Conservation (phyloP, 35 echinoderm and acorn worm species). For the Strongylocentrotus purpuratus region DNA sequence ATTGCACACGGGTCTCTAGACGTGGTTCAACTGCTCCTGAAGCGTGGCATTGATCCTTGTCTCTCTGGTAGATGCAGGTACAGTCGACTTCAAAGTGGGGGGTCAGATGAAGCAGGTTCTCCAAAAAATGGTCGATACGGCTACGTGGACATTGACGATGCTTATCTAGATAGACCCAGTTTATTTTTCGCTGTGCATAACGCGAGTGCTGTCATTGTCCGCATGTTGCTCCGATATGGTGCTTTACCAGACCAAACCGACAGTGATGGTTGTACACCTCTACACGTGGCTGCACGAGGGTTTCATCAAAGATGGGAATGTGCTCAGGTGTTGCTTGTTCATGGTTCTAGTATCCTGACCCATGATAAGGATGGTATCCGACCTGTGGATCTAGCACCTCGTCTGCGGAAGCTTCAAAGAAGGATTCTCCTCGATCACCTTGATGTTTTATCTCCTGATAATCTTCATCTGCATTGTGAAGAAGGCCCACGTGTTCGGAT, state of each 20-base stretch:
- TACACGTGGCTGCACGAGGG: constrained; percentile 59
- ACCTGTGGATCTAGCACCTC: constrained; percentile 58
- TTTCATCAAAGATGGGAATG: constrained; percentile 69
- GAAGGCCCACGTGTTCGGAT: constrained; percentile 15
- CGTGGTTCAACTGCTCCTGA: constrained; percentile 59
- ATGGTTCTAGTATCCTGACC: constrained; percentile 56
- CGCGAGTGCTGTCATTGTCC: constrained; percentile 55
- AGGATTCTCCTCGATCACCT: constrained; percentile 58
- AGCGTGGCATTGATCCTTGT: constrained; percentile 65
- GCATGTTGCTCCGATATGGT: constrained; percentile 63
- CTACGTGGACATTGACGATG: constrained; percentile 45
- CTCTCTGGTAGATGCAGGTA: constrained; percentile 10
- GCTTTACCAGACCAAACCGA: constrained; percentile 57
- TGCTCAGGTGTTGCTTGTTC: constrained; percentile 43
- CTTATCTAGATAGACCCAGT: constrained; percentile 50
- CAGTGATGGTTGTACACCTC: constrained; percentile 36
- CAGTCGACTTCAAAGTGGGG: not conserved
- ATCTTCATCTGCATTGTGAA: constrained; percentile 19
- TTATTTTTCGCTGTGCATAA: constrained; percentile 58
- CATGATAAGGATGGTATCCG: constrained; percentile 50
- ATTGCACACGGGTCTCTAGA: constrained; percentile 57
- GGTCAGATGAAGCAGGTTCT: not conserved
- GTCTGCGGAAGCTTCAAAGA: constrained; percentile 52
- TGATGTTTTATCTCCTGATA: constrained; percentile 58
- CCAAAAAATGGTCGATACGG: not conserved